Base-by-base conservation (phyloP, 2,888 invertebrate species). In the Trissonchulus sp. region DNA sequence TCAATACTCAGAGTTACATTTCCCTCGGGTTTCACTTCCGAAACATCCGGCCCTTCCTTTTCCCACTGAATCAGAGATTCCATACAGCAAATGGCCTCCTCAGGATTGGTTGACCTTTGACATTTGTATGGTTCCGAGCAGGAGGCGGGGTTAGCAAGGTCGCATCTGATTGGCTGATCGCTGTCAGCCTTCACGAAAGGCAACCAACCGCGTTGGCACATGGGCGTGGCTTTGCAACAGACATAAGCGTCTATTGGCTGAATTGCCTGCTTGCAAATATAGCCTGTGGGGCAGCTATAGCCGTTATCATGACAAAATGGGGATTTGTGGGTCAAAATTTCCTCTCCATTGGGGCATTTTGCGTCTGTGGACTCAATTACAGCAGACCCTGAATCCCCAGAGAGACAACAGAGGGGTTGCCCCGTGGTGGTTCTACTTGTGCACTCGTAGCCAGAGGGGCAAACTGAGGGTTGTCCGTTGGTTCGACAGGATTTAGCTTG, bases 181-280 rank as follows among this genome's bases (percentile, higher is more conserved):
- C 8, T 33, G 8, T 15, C 18, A 18, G 18, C 68, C 8, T 74
- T 65, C 2, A 76, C 18, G 31, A 38, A 74, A 3, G 76, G 74
- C 1, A 72, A 2, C 76, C 76, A 76, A 30, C 76, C 76, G n/a
- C 8, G 48, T 37, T 76, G 76, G 37, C 76, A 76, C 28, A 23
- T 63, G 18, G 71, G 60, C 23, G 2, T 63, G 8, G n/a, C 35
- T 3, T 74, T 72, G 34, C 76, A 76, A 69, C 76, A 76, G 23
- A 76, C 63, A 35, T 72, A 74, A 1, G 35, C 23, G 23, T 48
- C 34, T 8, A 23, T 23, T 8, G 8, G 8, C 2, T 38, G 37
- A 30, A 62, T 15, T 37, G 28, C n/a, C 34, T 68, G 33, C 48
- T 74, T 74, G 72, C 76, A 76, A 28, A 72, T 34, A 62, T n/a